Base-by-base conservation (phyloP, 2,888 invertebrate genomes). In the Drosophila paranaensis region DNA sequence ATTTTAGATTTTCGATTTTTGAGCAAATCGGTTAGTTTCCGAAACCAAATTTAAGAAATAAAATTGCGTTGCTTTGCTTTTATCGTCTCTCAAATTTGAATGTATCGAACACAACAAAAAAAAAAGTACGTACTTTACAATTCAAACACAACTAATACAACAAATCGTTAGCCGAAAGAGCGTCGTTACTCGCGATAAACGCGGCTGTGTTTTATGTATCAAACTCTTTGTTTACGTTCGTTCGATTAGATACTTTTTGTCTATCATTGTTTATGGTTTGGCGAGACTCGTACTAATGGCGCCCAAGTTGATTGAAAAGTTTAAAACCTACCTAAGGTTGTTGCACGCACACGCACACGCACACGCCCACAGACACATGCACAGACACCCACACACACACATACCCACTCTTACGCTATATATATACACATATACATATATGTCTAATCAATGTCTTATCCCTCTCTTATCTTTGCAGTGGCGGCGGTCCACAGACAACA, bases 401-500 rank as follows among this genome's bases (percentile, higher is more conserved):
- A 42, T n/a, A 33, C 30, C 6, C 16, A 33, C 13, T 20, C 51
- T 13, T 13, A 42, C 6, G 6, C 9, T 4, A 33, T 33, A 6
- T 33, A 6, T 2, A 8, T 20, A 10, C 10, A 25, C 13, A 20
- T 16, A n/a, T 30, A 45, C 20, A 51, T 35, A 53, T 53, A 35
- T 55, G 42, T 33, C 40, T 75, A 43, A 70, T 71, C 27, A 46
- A 71, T 70, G 20, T 27, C 42, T 20, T 60, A 20, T 25, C 14
- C 45, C 25, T 60, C 25, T 14, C 2, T 53, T 53, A 14, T 74
- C 33, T 69, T 91, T 92, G 14, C 83, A 93, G 93, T 92, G 92
- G 91, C 87, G 92, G 91, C 84, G 92, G 90, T 84, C 90, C 92
- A 84, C 91, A 90, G 81, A 89, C 90, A 67, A 88, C 86, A 86